Percentiles rank a stretch among this genome's conserved stretches.
These are phyloP conservation scores for Piaya cayana DNA, from an alignment of 2,113 vertebrate genomes.

Conservation along the genomic window DNA sequence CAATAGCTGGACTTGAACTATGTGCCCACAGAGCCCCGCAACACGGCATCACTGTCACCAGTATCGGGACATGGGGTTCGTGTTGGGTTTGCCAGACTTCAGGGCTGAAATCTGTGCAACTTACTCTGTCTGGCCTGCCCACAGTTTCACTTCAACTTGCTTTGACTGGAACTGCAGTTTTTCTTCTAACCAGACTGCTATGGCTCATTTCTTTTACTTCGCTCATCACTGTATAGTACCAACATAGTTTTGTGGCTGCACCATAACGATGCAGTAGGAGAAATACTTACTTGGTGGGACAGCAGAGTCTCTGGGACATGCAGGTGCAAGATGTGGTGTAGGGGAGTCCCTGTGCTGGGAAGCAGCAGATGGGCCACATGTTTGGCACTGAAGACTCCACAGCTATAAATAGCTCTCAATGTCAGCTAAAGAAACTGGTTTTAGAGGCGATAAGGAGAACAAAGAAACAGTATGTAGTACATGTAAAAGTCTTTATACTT, in stretches of 20 bases:
- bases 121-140: not conserved
- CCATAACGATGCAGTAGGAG: not conserved
- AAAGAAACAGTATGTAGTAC: not conserved
- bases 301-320: not conserved
- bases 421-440: not conserved
- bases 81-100: not conserved
- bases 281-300: not conserved
- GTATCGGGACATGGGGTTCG: not conserved
- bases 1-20: not conserved
- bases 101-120: not conserved
- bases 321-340: accelerated
- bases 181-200: not conserved
- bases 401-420: not conserved
- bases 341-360: not conserved
- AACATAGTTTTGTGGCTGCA: not conserved
- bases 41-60: accelerated
- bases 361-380: not conserved
- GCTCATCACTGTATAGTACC: too few species aligned
- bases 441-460: not conserved
- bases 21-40: not conserved
- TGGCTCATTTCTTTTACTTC: not conserved
- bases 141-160: not conserved
- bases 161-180: not conserved
- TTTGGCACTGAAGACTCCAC: not conserved
- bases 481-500: not conserved